Conservation (phyloP, 2,888 invertebrate genomes). For the Cephus pygmeus region DNA sequence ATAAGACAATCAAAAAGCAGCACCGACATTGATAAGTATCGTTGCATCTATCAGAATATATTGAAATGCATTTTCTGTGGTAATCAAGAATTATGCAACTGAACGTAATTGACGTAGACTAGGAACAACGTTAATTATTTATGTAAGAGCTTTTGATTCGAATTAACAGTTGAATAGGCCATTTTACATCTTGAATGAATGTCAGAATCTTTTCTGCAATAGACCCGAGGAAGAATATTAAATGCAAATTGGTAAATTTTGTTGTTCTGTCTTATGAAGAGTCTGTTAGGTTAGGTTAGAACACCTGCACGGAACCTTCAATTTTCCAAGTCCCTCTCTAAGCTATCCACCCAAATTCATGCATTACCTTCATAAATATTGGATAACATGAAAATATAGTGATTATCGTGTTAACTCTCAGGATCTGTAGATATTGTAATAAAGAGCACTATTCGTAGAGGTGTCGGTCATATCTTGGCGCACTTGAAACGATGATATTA, state of each 20-base stretch:
- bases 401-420: background rate
- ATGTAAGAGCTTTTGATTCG: slow-evolving; percentile 1
- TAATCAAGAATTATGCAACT: slow-evolving; percentile 4
- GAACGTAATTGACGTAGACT: background rate
- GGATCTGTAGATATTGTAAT: background rate
- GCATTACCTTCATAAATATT: background rate
- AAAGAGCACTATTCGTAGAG: background rate
- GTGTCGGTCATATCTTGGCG: slow-evolving; percentile 9
- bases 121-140: slow-evolving; percentile 7
- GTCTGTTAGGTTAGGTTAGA: background rate
- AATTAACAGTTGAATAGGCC: slow-evolving; percentile 12
- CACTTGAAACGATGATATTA: slow-evolving; percentile 40
- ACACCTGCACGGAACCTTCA: background rate
- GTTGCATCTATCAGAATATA: background rate
- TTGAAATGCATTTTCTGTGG: background rate
- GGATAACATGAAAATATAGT: background rate
- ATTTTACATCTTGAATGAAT: background rate
- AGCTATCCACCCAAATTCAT: too few species aligned
- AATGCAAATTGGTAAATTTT: background rate
- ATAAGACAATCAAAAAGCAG: background rate
- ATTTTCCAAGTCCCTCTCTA: too few species aligned
- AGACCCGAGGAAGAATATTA: background rate
- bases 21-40: background rate
- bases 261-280: background rate
- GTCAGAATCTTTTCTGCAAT: background rate